These are phyloP conservation scores for Semibalanus balanoides DNA, from an alignment of 1,140 invertebrate genomes.

Conservation along the genomic window DNA sequence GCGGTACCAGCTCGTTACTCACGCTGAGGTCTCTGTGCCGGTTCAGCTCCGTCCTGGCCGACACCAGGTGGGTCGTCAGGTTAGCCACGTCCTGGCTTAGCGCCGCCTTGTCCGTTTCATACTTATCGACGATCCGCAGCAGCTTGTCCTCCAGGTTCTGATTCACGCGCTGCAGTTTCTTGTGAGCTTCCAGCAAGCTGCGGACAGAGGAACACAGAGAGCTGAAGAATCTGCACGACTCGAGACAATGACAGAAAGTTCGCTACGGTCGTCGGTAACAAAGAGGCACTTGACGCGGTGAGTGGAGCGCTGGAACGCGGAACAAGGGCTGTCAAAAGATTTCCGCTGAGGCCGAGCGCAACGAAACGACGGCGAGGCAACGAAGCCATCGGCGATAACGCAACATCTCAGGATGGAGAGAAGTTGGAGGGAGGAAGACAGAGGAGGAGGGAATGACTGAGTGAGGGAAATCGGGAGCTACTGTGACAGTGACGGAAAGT, in stretches of 20 bases:
- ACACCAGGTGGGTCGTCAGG: constrained; percentile 69
- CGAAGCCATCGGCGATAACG: too few species aligned
- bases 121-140: constrained; percentile 79
- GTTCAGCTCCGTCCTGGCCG: constrained; percentile 70
- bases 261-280: background rate
- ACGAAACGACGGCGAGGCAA: too few species aligned
- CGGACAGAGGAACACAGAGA: constrained; percentile 28
- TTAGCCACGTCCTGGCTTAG: constrained; percentile 74
- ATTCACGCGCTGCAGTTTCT: constrained; percentile 86
- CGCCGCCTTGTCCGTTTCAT: constrained; percentile 75
- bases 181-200: constrained; percentile 79
- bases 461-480: too few species aligned
- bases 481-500: too few species aligned
- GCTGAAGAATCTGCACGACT: constrained; percentile 3
- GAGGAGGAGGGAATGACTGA: too few species aligned
- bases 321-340: constrained; percentile 56
- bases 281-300: background rate
- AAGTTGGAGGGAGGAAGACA: too few species aligned
- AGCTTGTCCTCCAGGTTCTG: constrained; percentile 90
- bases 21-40: constrained; percentile 86
- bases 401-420: too few species aligned
- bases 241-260: background rate
- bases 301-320: background rate
- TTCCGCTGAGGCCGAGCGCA: constrained; percentile 52
- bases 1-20: too few species aligned